phyloP scores from a whole-genome alignment of 2,797 vertebrate genomes.

The Oryzias sinensis region DNA sequence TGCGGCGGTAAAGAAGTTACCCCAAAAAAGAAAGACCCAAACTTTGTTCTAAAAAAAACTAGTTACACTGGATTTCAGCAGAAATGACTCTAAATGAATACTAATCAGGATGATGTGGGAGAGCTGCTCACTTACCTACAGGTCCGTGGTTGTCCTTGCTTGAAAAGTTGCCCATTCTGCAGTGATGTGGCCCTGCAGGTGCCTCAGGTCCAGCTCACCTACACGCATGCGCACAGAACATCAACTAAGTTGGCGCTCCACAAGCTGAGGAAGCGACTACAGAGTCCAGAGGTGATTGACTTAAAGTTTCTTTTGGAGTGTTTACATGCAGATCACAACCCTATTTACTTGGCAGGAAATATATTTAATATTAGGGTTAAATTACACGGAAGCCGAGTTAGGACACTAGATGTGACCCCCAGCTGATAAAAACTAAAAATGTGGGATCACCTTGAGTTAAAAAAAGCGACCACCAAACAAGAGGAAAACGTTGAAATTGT shows the following conservation, averaged over 20 bases:
- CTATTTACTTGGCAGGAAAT: conserved; percentile 19
- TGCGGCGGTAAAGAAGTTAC: too few relatives aligned
- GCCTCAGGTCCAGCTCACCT: conserved; percentile 46
- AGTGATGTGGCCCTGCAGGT: conserved; percentile 52
- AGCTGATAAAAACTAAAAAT: conserved; percentile 21
- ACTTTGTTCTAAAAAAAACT: conserved; percentile 4
- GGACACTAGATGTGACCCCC: background rate
- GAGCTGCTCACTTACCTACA: conserved; percentile 61
- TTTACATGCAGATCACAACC: background rate
- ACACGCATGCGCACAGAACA: conserved; percentile 21
- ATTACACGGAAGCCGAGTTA: conserved; percentile 1
- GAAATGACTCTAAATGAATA: background rate
- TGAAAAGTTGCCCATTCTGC: conserved; percentile 79
- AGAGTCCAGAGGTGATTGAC: background rate
- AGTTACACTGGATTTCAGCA: conserved; percentile 3
- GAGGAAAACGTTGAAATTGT: too few relatives aligned
- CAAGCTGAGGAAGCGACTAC: conserved; percentile 9
- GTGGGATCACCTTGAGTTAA: background rate
- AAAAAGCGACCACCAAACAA: conserved; percentile 4
- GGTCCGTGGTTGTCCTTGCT: conserved; percentile 74
- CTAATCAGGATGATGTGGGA: background rate
- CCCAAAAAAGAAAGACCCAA: background rate
- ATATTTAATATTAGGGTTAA: conserved; percentile 6
- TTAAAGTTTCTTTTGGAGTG: background rate
- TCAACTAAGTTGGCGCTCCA: conserved; percentile 22